Evolutionary conservation across 2,113 vertebrate species (phyloP).

Genomic region (Pelecanoides urinatrix): DNA sequence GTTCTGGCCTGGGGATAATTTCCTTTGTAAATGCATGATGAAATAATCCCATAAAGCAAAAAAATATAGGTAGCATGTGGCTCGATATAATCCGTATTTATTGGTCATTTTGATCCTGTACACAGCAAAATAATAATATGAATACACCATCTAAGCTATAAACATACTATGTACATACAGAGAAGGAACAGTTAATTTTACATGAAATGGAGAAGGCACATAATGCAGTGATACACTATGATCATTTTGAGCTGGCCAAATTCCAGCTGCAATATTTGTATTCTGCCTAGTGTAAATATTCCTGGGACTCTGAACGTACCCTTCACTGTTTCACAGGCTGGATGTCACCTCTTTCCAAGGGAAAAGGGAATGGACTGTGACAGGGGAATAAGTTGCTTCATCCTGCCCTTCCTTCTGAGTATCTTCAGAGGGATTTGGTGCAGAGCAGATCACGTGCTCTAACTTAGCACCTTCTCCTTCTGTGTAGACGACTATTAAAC

Average conservation of each 20-base stretch:
- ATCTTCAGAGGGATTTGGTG: neutral
- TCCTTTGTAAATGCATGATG: neutral
- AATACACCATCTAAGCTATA: neutral
- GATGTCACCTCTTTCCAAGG: neutral
- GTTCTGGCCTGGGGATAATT: neutral
- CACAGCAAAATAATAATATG: neutral
- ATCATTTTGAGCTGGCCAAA: neutral
- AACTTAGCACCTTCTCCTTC: neutral
- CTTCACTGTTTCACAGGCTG: neutral
- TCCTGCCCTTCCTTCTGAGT: neutral
- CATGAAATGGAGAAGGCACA: neutral
- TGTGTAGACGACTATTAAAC: neutral
- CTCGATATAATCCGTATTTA: neutral
- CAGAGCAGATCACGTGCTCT: neutral
- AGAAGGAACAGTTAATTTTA: neutral
- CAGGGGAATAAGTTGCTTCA: neutral
- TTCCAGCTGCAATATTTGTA: neutral
- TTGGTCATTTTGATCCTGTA: slow-evolving; percentile 4
- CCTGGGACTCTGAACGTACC: neutral
- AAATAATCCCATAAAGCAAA: neutral
- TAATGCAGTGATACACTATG: neutral
- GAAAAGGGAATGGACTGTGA: neutral
- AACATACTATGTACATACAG: neutral
- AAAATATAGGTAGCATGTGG: neutral
- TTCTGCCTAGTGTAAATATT: neutral